Base-by-base conservation (phyloP, 2,113 vertebrate species). In the Mugil cephalus region DNA sequence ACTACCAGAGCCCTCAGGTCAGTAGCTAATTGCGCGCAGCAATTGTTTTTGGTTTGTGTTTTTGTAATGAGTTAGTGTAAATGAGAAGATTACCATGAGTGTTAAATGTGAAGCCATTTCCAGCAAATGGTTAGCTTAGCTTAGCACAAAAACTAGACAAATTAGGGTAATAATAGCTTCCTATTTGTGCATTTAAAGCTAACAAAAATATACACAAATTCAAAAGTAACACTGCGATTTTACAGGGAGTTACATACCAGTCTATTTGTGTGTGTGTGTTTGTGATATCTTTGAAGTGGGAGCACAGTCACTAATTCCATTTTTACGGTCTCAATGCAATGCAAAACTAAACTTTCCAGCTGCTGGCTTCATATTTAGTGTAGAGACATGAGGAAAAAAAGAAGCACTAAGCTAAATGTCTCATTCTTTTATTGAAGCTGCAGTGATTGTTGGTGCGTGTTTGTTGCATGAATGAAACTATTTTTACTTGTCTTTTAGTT, bases 1-100 rank as follows among this genome's bases (percentile, higher is more conserved):
- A 99, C 94, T 99, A 99, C 94, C 98, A 99, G 94, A 97, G 94
- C 87, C 95, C 90, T 6, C 94, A 98, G 96, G 98, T 99, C 76
- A 90, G 95, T 74, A 5, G 21, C 39, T 11, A n/a, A 6, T 67
- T 14, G 15, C 51, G 18, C 13, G 24, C n/a, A 24, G 7, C 14
- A 15, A 21, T 34, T 45, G 13, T 21, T n/a, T 6, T n/a, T 40
- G 46, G 4, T 19, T 21, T 1, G 1, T 35, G 6, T 50, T 65
- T 30, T 43, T 11, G 24, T 5, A 30, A 3, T 30, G 24, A 30
- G 24, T 30, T 30, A 30, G 3, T 30, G 6, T 17, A 35, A 67
- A 55, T 13, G 1, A 53, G 63, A 8, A 36, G 9, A 52, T 55
- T 1, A 24, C 10, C 46, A 15, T 19, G 46, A 21, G 14, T 38